These are phyloP conservation scores for Drosophila pandora DNA, from an alignment of 1,140 invertebrate genomes.

Conservation along the genomic window DNA sequence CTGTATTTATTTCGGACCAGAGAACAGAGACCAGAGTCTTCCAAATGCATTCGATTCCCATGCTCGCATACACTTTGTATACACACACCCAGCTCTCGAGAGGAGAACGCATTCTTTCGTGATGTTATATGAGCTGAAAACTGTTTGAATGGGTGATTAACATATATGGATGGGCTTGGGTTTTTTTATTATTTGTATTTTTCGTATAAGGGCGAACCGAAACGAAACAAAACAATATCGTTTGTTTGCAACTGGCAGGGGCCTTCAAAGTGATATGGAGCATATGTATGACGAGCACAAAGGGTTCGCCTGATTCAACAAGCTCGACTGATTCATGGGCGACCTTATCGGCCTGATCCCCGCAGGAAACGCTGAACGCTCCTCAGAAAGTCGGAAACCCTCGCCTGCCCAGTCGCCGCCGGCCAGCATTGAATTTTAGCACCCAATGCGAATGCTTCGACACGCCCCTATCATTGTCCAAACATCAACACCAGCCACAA, in stretches of 20 bases:
- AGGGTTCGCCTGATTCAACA: constrained; percentile 48
- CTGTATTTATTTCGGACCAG: constrained; percentile 38
- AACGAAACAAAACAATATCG: constrained; percentile 27
- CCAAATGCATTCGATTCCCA: constrained; percentile 52
- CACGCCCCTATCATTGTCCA: constrained; percentile 44
- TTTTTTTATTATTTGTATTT: constrained; percentile 7
- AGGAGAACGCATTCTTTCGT: constrained; percentile 47
- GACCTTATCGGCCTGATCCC: constrained; percentile 39
- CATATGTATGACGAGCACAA: constrained; percentile 33
- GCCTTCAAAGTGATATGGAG: constrained; percentile 38
- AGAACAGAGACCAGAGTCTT: constrained; percentile 9
- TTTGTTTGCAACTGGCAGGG: constrained; percentile 17
- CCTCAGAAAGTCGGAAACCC: constrained; percentile 8
- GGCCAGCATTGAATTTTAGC: constrained; percentile 47
- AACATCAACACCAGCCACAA: constrained; percentile 35
- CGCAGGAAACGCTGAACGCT: constrained; percentile 51
- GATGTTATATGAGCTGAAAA: constrained; percentile 66
- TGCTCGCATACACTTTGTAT: constrained; percentile 11
- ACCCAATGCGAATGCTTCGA: constrained; percentile 40
- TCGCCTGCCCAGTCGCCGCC: constrained; percentile 8
- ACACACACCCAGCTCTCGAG: constrained; percentile 10
- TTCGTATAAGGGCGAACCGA: constrained; percentile 8
- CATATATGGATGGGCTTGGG: constrained; percentile 58
- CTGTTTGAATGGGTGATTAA: constrained; percentile 72
- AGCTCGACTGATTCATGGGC: constrained; percentile 29